phyloP scores from a whole-genome alignment of 2,113 vertebrate genomes.

The Alethe castanea region DNA sequence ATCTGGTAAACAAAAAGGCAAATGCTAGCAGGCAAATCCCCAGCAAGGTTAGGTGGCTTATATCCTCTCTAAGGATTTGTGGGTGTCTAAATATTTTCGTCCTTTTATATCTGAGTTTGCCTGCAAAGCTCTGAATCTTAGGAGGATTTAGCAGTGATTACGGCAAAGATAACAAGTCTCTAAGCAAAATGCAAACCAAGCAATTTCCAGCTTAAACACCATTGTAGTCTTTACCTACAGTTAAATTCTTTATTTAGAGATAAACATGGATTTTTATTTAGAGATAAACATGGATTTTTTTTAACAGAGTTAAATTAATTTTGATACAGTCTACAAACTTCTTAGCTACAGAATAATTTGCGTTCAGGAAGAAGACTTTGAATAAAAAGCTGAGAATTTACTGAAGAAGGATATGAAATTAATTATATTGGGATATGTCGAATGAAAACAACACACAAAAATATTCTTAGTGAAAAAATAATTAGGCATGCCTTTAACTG shows the following conservation, averaged over 20 bases:
- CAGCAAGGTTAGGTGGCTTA: background rate
- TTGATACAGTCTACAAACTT: background rate
- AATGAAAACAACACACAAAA: background rate
- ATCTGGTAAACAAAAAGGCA: background rate
- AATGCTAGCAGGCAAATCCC: background rate
- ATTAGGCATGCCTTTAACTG: background rate
- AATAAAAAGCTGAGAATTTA: background rate
- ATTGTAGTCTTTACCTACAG: background rate
- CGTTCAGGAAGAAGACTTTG: background rate
- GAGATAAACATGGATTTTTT: background rate
- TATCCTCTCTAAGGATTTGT: background rate
- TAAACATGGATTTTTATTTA: background rate
- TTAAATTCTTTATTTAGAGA: background rate
- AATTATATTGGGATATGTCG: background rate
- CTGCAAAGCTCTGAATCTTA: background rate
- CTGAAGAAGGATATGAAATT: background rate
- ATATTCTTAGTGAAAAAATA: background rate
- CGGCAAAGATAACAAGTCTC: background rate
- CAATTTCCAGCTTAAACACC: background rate
- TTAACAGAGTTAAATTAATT: background rate
- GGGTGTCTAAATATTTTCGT: background rate
- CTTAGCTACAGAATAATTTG: background rate
- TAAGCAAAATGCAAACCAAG: background rate
- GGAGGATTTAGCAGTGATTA: constrained; percentile 13
- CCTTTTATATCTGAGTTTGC: background rate